Base-by-base conservation (phyloP, 2,113 vertebrate species). In the Vanacampus margaritifer region DNA sequence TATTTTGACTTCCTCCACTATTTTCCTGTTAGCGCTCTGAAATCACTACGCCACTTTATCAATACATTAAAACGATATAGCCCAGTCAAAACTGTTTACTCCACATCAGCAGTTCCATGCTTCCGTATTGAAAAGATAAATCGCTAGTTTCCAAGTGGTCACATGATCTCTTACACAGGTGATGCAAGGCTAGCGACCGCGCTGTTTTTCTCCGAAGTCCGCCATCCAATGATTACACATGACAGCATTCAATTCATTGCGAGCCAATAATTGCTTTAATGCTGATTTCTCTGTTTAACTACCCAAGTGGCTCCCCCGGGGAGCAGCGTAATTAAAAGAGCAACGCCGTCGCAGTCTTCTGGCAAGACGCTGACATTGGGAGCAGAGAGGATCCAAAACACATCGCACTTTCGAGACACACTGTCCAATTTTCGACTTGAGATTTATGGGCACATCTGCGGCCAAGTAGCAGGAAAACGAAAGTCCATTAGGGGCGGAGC, bases 211-310 rank as follows among this genome's bases (percentile, higher is more conserved):
- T 91, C 86, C 74, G 81, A 90, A 90, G 90, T 90, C 84, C 21
- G 13, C 51, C 51, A 24, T 14, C 51, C 4, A 90, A 89, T 93
- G 92, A 93, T 93, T 93, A 92, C 90, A 92, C 85, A 92, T 92
- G 91, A 90, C 87, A 84, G 83, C 91, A 88, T 92, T 92, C 87
- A 91, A 91, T 91, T 89, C 89, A 91, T 90, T 89, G 87, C 87
- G 84, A 87, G 86, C 90, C 89, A 92, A 91, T 93, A 91, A 93
- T 92, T 92, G 92, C 89, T 86, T 89, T 87, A 91, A 91, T 92
- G 91, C 90, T 87, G 89, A 89, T 92, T 89, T 89, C 80, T 89
- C 90, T 90, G 88, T 87, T 92, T 93, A 93, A 93, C 92, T 92
- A 93, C 89, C 78, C 81, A 48, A 62, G 81, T 79, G 76, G 62